Percentiles rank a stretch among this genome's conserved stretches.
phyloP scores from a whole-genome alignment of 2,797 vertebrate species.

The Acanthis flammea region DNA sequence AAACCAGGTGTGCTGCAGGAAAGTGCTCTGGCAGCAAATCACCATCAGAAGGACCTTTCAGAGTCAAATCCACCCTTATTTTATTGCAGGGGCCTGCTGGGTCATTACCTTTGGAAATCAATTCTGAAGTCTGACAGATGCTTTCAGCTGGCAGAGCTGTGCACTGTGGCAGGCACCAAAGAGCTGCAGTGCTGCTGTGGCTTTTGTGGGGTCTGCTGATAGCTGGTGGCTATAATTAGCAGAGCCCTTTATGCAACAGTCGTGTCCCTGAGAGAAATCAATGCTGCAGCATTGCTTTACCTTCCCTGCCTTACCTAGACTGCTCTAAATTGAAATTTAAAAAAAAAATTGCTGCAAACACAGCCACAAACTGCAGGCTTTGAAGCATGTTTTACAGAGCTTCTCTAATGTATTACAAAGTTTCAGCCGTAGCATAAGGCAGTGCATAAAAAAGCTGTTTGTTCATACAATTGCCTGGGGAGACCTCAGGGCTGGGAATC shows the following conservation, averaged over 20 bases:
- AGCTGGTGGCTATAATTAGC: conserved; percentile 28
- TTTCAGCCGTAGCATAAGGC: background rate
- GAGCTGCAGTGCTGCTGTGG: background rate
- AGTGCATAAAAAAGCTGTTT: background rate
- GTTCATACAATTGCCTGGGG: background rate
- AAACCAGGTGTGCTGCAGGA: background rate
- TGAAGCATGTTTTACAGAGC: background rate
- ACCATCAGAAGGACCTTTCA: background rate
- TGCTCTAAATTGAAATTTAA: background rate
- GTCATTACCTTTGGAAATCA: background rate
- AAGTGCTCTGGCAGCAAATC: background rate
- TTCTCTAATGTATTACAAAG: background rate
- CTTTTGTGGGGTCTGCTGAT: conserved; percentile 3
- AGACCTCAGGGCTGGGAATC: background rate
- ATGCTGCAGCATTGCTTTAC: background rate
- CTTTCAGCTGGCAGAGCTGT: background rate
- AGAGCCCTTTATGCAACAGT: conserved; percentile 2
- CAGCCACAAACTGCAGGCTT: background rate
- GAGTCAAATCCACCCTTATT: background rate
- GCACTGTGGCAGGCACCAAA: background rate
- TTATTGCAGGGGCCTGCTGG: background rate
- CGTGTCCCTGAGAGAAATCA: conserved; percentile 1
- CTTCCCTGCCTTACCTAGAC: background rate
- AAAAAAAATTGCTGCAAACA: background rate
- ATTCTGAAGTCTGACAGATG: background rate